These are phyloP conservation scores for Pleuronectes platessa DNA, from an alignment of 2,113 vertebrate genomes.

Conservation along the genomic window DNA sequence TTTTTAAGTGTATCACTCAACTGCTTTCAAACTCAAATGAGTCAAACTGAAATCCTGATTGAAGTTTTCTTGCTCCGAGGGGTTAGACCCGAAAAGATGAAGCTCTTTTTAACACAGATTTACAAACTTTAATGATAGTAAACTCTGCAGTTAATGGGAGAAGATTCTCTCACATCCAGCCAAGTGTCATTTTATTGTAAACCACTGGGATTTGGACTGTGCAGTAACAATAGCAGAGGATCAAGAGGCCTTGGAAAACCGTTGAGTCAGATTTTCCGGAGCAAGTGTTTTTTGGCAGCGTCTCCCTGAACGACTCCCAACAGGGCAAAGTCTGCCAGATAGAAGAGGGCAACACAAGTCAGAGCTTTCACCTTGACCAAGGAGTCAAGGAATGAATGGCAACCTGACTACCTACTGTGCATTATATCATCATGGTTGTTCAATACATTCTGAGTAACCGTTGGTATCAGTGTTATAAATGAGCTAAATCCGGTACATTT, in stretches of 20 bases:
- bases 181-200: background rate
- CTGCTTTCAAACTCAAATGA: too few relatives aligned
- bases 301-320: constrained; percentile 48
- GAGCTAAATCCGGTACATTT: too few relatives aligned
- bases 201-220: background rate
- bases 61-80: background rate
- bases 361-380: constrained; percentile 17
- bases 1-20: too few relatives aligned
- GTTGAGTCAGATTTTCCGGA: constrained; percentile 68
- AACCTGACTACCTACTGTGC: background rate
- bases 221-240: constrained; percentile 22
- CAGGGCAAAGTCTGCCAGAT: constrained; percentile 49
- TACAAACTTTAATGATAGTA: background rate
- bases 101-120: background rate
- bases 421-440: background rate
- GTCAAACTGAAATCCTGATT: too few relatives aligned
- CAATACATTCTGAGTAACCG: background rate
- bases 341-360: constrained; percentile 13
- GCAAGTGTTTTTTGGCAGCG: constrained; percentile 45
- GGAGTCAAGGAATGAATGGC: background rate
- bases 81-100: background rate
- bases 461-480: background rate
- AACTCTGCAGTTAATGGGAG: background rate
- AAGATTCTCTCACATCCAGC: background rate
- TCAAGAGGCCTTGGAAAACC: constrained; percentile 57